These are phyloP conservation scores for Drosophila borealis DNA, from an alignment of 2,888 invertebrate species.

Conservation along the genomic window DNA sequence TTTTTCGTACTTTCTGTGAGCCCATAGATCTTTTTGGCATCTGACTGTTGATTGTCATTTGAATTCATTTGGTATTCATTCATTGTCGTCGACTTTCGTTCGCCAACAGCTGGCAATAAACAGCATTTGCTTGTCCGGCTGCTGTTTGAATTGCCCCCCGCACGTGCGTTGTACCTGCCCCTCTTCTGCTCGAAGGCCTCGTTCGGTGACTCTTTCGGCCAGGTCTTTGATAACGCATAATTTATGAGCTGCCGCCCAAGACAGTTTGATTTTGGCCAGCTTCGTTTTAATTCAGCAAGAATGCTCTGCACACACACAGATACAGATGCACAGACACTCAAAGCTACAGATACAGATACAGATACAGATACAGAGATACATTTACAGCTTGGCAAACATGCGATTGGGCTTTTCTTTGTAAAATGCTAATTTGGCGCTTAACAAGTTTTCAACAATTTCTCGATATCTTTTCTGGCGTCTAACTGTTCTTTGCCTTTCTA, in stretches of 20 bases:
- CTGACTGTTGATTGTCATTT: slow-evolving; percentile 21
- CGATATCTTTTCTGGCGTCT: slow-evolving; percentile 47
- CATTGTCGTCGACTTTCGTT: slow-evolving; percentile 39
- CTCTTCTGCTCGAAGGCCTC: too few species aligned
- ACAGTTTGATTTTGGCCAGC: slow-evolving; percentile 52
- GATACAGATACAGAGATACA: slow-evolving; percentile 23
- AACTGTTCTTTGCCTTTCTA: slow-evolving; percentile 63
- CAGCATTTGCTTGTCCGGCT: slow-evolving; percentile 12
- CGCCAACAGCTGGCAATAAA: slow-evolving; percentile 21
- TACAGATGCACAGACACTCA: slow-evolving; percentile 14
- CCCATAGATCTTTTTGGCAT: slow-evolving; percentile 21
- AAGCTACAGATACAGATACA: slow-evolving; percentile 11
- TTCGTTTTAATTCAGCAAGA: slow-evolving; percentile 10
- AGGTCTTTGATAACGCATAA: slow-evolving; percentile 49
- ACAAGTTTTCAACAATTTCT: slow-evolving; percentile 52
- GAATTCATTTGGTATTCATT: slow-evolving; percentile 51
- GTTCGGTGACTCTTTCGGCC: background rate
- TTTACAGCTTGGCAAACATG: slow-evolving; percentile 22
- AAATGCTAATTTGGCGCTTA: slow-evolving; percentile 67
- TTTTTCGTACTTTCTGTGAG: background rate
- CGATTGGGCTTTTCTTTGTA: slow-evolving; percentile 51
- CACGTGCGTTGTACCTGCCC: too few species aligned
- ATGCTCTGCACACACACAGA: slow-evolving; percentile 10
- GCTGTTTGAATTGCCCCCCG: background rate
- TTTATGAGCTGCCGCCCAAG: slow-evolving; percentile 53